Evolutionary conservation across 2,797 vertebrate species (phyloP), one percentile per base, ranked within the genome.

Genomic region (Pangasius krempfi): DNA sequence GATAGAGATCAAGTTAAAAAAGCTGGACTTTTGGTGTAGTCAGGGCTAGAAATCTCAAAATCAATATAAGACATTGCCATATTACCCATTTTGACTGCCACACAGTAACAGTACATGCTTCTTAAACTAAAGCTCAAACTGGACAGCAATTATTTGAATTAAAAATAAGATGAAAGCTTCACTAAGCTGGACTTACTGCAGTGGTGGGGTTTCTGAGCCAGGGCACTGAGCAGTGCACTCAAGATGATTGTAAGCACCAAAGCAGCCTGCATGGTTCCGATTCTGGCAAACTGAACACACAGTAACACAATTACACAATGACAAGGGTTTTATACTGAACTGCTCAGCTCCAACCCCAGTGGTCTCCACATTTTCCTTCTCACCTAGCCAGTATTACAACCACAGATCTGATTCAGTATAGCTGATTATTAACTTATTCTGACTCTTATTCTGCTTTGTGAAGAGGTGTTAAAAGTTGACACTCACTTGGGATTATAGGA

Each of bases 171-270:
- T 1, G 3, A 64, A 47, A 25, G n/a, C 0, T 5, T 68, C 18
- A 30, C 27, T 5, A 6, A 37, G 10, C 20, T 72, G 70, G 44
- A 89, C 93, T 93, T 93, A 93, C 93, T 93, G 91, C 93, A 93
- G 54, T 88, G 92, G 33, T 92, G 90, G 40, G 93, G 93, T 73
- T 14, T 87, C 82, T 90, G 87, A 60, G 92, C 79, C 3, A 22
- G 37, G 84, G 25, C 73, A 40, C 84, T 52, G 66, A 86, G 84
- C 89, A 88, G 66, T 62, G 86, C 37, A 25, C 89, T 86, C 68
- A 93, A 78, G 84, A 81, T 56, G 89, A 91, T 1, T 0, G 89
- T 25, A 47, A 92, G 22, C 25, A 91, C 56, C 50, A 91, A 44
- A 58, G 86, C 9, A 56, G 84, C 58, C 79, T 70, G 89, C 93